Evolutionary conservation across 2,888 invertebrate species (phyloP).

Genomic region (Drosophila meridiana): DNA sequence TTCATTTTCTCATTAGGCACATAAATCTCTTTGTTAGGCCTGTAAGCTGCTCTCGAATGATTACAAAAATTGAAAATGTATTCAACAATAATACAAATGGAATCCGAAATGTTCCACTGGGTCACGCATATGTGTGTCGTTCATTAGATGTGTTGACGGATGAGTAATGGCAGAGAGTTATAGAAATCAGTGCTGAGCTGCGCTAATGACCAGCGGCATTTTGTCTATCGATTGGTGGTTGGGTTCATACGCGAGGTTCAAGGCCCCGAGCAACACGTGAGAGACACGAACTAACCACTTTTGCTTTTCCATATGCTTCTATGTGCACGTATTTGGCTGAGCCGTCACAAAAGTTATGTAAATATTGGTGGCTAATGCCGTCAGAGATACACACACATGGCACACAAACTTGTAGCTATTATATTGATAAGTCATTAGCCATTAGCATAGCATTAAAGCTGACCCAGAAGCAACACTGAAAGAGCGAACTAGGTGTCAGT

Average conservation of each 20-base stretch:
- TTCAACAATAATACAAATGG: constrained; percentile 8
- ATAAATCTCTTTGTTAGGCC: constrained; percentile 2
- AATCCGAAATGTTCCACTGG: constrained; percentile 27
- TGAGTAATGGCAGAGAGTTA: constrained; percentile 33
- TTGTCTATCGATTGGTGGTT: constrained; percentile 44
- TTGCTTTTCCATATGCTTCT: constrained; percentile 43
- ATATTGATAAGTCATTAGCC: constrained; percentile 49
- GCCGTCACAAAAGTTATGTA: constrained; percentile 44
- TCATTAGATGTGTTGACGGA: constrained; percentile 21
- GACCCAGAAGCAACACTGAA: constrained; percentile 26
- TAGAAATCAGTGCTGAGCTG: constrained; percentile 38
- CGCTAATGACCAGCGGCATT: constrained; percentile 41
- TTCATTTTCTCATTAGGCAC: background rate
- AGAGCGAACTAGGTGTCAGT: constrained; percentile 13
- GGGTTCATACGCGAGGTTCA: constrained; percentile 45
- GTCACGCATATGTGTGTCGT: constrained; percentile 43
- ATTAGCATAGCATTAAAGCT: constrained; percentile 39
- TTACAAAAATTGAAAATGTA: constrained; percentile 12
- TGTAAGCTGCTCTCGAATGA: constrained; percentile 5
- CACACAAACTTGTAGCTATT: constrained; percentile 15
- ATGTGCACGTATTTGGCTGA: background rate
- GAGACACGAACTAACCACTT: constrained; percentile 38
- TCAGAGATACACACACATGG: background rate
- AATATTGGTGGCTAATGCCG: constrained; percentile 28
- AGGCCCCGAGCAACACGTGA: constrained; percentile 61